Evolutionary conservation across 2,113 vertebrate genomes (phyloP).

Genomic region (Pampusana beccarii): DNA sequence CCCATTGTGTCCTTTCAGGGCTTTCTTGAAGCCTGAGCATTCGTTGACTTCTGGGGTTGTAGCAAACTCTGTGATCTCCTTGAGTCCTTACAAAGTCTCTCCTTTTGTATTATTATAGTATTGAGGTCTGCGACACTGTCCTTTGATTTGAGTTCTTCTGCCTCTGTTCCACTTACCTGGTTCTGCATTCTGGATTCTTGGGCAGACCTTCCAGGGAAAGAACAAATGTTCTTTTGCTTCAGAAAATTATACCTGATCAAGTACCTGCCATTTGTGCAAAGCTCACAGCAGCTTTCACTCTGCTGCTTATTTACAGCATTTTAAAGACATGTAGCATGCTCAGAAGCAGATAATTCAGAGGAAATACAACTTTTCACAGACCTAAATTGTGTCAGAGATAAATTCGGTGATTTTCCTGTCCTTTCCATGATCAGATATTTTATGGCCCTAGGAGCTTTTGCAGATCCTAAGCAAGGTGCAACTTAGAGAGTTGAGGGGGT

Average conservation of each 20-base stretch:
- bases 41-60: not conserved
- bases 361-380: not conserved
- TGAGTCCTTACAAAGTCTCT: not conserved
- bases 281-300: not conserved
- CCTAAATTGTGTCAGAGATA: not conserved
- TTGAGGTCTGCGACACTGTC: accelerated
- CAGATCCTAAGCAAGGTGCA: not conserved
- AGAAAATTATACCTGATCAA: not conserved
- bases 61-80: not conserved
- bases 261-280: not conserved
- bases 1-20: not conserved
- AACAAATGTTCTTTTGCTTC: not conserved
- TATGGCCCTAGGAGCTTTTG: not conserved
- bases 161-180: not conserved
- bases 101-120: not conserved
- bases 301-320: not conserved
- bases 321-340: accelerated
- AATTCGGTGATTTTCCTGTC: not conserved
- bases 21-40: not conserved
- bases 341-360: not conserved
- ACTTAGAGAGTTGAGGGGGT: not conserved
- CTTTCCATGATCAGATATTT: not conserved
- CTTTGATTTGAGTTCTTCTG: not conserved
- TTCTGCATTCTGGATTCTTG: not conserved
- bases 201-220: not conserved